Conservation (phyloP, 1,140 invertebrate species). For the Eciton burchellii region DNA sequence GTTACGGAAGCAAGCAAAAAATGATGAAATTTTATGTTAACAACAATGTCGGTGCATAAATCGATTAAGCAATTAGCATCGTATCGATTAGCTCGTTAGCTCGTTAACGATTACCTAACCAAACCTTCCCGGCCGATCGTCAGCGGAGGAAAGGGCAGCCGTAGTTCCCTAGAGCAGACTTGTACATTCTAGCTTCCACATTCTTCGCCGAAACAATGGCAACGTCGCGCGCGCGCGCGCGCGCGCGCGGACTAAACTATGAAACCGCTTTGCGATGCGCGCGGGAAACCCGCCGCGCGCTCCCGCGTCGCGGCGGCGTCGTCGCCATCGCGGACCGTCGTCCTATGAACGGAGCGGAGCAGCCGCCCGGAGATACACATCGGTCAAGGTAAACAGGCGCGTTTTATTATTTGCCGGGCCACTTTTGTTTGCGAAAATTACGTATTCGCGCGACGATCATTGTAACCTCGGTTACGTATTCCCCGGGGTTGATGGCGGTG, state of each 20-base stretch:
- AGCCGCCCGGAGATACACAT: slow-evolving; percentile 58
- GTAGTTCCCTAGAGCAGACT: too few species aligned
- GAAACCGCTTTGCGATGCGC: not conserved
- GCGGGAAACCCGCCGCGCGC: not conserved
- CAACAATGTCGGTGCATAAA: not conserved
- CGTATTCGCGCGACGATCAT: slow-evolving; percentile 85
- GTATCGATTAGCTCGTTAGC: not conserved
- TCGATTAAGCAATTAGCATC: not conserved
- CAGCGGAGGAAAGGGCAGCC: too few species aligned
- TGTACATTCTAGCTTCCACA: too few species aligned
- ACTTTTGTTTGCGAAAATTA: slow-evolving; percentile 86
- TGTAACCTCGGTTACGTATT: slow-evolving; percentile 82
- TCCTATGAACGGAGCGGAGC: slow-evolving; percentile 6
- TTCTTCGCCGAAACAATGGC: not conserved
- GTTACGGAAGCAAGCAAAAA: not conserved
- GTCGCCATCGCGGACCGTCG: slow-evolving; percentile 38
- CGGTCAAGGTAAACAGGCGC: slow-evolving; percentile 75
- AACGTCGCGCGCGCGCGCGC: not conserved
- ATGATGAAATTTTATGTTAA: not conserved
- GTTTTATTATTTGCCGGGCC: slow-evolving; percentile 84
- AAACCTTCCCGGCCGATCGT: not conserved
- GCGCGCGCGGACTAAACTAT: not conserved
- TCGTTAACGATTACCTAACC: too few species aligned
- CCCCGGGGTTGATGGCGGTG: slow-evolving; percentile 59
- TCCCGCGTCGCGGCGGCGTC: not conserved